Evolutionary conservation across 2,797 vertebrate species (phyloP), one percentile per base, ranked within the genome.

Genomic region (Chiroxiphia lanceolata): DNA sequence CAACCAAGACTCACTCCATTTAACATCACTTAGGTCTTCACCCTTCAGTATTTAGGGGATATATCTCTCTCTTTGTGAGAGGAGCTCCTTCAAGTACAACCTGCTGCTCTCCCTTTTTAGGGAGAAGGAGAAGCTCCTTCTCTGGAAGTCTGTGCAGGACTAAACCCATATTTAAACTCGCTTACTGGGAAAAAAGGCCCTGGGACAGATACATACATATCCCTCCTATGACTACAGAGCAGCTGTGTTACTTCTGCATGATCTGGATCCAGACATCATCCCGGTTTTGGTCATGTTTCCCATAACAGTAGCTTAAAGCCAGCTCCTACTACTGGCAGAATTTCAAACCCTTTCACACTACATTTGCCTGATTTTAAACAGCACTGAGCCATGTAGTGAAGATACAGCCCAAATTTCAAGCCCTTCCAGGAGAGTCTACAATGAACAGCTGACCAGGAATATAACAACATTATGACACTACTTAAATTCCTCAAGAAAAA

Each of bases 161-260:
- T 71, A 68, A 91, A 89, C 15, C 29, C 15, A 2, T 48, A 68
- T 71, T 61, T 83, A 76, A 88, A n/a, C 12, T 47, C 18, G 38
- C 19, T 2, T 1, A 31, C 3, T 57, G 33, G n/a, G 17, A 71
- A 83, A 61, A 0, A 0, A 86, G 22, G 53, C 25, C 34, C 64
- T 80, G 60, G 68, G 48, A 44, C 0, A 5, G 25, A 47, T n/a
- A 48, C 38, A 33, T 6, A 19, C 0, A 0, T 18, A 29, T 38
- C 38, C 44, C 21, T 54, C 27, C 29, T 53, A 31, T 19, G 17
- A 47, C 16, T 17, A 59, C 20, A 57, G 34, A 81, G 34, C 51
- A 90, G 51, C 72, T 7, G 4, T 20, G 36, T 53, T 14, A 59
- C 31, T 33, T 71, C 61, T 56, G 19, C 10, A 2, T 36, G 27